Percentiles rank a stretch among this genome's conserved stretches.
Conservation (phyloP, 2,888 invertebrate species). For the Epistrophe eligans region DNA sequence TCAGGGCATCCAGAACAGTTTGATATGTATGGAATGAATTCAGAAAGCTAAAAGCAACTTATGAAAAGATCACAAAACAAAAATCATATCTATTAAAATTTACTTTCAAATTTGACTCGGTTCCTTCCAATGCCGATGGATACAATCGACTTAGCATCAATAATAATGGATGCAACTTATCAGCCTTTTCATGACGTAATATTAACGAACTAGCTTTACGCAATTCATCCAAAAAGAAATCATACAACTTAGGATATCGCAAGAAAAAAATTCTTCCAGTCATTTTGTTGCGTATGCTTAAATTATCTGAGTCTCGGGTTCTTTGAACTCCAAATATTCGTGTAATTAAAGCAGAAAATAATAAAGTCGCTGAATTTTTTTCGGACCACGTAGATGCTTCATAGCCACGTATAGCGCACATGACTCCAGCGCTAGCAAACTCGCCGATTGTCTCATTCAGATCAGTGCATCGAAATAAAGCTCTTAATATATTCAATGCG, state of each 20-base stretch:
- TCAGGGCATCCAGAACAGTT: constrained; percentile 88
- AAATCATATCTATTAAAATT: neutral
- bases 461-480: constrained; percentile 90
- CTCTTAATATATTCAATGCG: constrained; percentile 93
- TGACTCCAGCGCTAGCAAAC: constrained; percentile 89
- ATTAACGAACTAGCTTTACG: constrained; percentile 79
- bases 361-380: constrained; percentile 93
- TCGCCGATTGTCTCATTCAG: constrained; percentile 89
- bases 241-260: constrained; percentile 85
- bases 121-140: constrained; percentile 89
- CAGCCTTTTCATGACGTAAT: constrained; percentile 81
- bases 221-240: constrained; percentile 85
- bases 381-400: constrained; percentile 91
- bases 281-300: constrained; percentile 88
- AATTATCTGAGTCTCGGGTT: constrained; percentile 85
- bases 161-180: constrained; percentile 90
- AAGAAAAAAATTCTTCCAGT: constrained; percentile 92
- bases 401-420: constrained; percentile 90
- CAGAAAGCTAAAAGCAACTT: constrained; percentile 85
- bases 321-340: constrained; percentile 94
- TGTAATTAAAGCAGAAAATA: constrained; percentile 92
- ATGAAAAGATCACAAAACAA: neutral
- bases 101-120: constrained; percentile 88
- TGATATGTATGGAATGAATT: constrained; percentile 87
- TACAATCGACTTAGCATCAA: constrained; percentile 91